Evolutionary conservation across 2,113 vertebrate genomes (phyloP).

Genomic region (Oncorhynchus kisutch): DNA sequence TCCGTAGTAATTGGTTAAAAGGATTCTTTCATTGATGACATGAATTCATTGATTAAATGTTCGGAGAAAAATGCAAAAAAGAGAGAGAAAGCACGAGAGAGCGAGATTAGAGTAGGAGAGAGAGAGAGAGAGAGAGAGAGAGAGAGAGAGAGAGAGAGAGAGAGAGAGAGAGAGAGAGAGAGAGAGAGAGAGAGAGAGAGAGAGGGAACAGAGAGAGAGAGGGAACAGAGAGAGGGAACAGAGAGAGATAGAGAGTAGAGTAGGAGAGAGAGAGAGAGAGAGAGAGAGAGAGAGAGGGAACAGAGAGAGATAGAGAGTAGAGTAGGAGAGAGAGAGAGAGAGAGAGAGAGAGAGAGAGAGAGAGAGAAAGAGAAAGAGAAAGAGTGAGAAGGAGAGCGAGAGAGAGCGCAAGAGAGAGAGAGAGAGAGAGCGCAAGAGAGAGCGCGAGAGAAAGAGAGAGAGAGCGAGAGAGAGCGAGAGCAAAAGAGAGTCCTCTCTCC

Average conservation of each 20-base stretch:
- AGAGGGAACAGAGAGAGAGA: background rate
- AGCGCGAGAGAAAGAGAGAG: background rate
- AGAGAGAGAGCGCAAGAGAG: background rate
- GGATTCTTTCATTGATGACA: constrained; percentile 26
- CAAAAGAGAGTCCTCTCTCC: background rate
- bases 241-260: background rate
- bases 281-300: too few relatives aligned
- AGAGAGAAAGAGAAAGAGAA: background rate
- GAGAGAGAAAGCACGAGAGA: background rate
- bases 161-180: background rate
- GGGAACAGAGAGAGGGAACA: background rate
- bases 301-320: background rate
- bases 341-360: background rate
- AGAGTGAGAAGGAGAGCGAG: background rate
- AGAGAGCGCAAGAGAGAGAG: background rate
- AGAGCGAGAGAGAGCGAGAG: background rate
- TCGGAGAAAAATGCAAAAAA: background rate
- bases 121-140: background rate
- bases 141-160: background rate
- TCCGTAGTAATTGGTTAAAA: background rate
- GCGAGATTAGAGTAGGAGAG: background rate
- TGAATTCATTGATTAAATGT: background rate
- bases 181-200: background rate
- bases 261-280: too few relatives aligned
- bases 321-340: background rate